Percentiles rank a stretch among this genome's conserved stretches.
Conservation (phyloP, 2,113 vertebrate species). For the Eretmochelys imbricata region DNA sequence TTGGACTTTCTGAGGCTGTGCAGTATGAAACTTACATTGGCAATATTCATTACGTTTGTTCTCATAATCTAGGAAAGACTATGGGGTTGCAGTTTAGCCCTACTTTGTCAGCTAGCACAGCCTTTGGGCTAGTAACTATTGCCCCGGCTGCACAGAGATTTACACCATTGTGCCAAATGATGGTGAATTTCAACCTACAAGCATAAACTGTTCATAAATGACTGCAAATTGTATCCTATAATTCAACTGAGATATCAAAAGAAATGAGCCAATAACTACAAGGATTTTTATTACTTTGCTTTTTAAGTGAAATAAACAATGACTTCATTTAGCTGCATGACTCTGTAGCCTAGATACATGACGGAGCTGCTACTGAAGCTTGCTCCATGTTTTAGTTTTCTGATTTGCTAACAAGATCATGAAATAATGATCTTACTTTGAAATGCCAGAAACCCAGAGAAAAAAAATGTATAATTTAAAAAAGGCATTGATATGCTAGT, state of each 20-base stretch:
- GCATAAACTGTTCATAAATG: rapidly evolving
- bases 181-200: background rate
- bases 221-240: background rate
- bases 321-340: background rate
- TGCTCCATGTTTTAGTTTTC: background rate
- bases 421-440: background rate
- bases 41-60: background rate
- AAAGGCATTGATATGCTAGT: background rate
- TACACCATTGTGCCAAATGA: background rate
- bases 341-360: background rate
- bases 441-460: background rate
- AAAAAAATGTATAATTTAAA: background rate
- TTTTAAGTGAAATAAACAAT: background rate
- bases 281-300: background rate
- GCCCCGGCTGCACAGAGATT: background rate
- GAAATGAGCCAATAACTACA: background rate
- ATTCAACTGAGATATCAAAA: background rate
- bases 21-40: background rate
- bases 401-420: background rate
- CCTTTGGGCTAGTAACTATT: background rate
- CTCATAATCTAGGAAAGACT: background rate
- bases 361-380: background rate
- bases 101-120: background rate
- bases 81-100: background rate
- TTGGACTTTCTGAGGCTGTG: background rate